Evolutionary conservation across 2,888 invertebrate species (phyloP).

Genomic region (Odiellus spinosus): DNA sequence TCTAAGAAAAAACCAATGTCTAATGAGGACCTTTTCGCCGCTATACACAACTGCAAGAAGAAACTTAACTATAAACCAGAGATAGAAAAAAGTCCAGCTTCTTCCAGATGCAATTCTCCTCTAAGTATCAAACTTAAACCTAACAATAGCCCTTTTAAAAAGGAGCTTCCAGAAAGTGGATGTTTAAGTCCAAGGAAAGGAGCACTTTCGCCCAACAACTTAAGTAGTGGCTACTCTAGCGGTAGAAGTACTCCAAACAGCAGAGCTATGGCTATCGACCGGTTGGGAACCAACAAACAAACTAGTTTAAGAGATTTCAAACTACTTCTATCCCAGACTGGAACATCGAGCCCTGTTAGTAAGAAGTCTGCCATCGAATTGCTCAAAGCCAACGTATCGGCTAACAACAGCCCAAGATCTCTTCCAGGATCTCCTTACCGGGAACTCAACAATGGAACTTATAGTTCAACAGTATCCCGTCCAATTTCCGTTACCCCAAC

Average conservation of each 20-base stretch:
- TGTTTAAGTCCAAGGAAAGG: slow-evolving; percentile 6
- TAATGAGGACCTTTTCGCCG: slow-evolving; percentile 21
- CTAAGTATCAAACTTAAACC: slow-evolving; percentile 4
- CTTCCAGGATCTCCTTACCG: neutral
- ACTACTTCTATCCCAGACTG: slow-evolving; percentile 36
- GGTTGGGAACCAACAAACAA: slow-evolving; percentile 36
- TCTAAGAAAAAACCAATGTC: slow-evolving; percentile 13
- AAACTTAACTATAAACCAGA: slow-evolving; percentile 21
- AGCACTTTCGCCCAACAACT: slow-evolving; percentile 4
- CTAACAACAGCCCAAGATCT: neutral
- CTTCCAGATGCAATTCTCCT: slow-evolving; percentile 17
- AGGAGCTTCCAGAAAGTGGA: slow-evolving; percentile 11
- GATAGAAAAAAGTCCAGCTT: slow-evolving; percentile 16
- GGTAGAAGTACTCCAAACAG: slow-evolving; percentile 8
- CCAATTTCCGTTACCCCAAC: neutral
- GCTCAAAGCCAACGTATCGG: slow-evolving; percentile 16
- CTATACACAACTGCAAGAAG: slow-evolving; percentile 22
- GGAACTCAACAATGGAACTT: slow-evolving; percentile 10
- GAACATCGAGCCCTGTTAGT: slow-evolving; percentile 16
- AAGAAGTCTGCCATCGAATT: slow-evolving; percentile 23
- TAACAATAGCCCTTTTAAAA: slow-evolving; percentile 3
- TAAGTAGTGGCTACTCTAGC: slow-evolving; percentile 11
- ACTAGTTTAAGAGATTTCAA: slow-evolving; percentile 73
- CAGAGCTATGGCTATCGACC: slow-evolving; percentile 20
- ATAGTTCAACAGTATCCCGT: slow-evolving; percentile 2